Evolutionary conservation across 2,888 invertebrate species (phyloP).

Genomic region (Blera fallax): DNA sequence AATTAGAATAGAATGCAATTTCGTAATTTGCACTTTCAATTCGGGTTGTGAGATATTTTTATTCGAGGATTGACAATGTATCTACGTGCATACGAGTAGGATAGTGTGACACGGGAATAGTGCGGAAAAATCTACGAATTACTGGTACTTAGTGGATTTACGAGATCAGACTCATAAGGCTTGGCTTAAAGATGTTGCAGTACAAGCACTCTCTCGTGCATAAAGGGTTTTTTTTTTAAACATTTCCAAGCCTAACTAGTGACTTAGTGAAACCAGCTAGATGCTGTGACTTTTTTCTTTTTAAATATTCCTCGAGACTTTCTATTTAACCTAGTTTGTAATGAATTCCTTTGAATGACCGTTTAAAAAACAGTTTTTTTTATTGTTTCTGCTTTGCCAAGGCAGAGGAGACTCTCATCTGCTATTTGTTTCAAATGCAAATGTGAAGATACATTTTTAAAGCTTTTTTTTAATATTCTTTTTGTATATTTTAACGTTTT

Average conservation of each 20-base stretch:
- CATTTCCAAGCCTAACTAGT: too few relatives aligned
- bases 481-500: not conserved
- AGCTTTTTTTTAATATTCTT: not conserved
- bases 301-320: conserved; percentile 3
- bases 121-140: not conserved
- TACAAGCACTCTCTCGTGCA: too few relatives aligned
- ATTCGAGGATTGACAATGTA: not conserved
- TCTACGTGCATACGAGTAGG: too few relatives aligned
- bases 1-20: not conserved
- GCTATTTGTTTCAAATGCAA: conserved; percentile 1
- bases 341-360: conserved; percentile 17
- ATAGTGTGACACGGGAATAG: not conserved
- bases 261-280: not conserved
- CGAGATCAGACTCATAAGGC: too few relatives aligned
- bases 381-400: too few relatives aligned
- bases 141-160: not conserved
- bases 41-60: not conserved
- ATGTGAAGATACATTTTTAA: not conserved
- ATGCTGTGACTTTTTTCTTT: not conserved
- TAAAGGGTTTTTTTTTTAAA: too few relatives aligned
- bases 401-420: not conserved
- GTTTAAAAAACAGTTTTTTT: conserved; percentile 13
- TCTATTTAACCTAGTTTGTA: conserved; percentile 26
- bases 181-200: too few relatives aligned
- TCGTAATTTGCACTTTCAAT: not conserved